These are phyloP conservation scores for Megamerina dolium DNA, from an alignment of 2,888 invertebrate species.

Conservation along the genomic window DNA sequence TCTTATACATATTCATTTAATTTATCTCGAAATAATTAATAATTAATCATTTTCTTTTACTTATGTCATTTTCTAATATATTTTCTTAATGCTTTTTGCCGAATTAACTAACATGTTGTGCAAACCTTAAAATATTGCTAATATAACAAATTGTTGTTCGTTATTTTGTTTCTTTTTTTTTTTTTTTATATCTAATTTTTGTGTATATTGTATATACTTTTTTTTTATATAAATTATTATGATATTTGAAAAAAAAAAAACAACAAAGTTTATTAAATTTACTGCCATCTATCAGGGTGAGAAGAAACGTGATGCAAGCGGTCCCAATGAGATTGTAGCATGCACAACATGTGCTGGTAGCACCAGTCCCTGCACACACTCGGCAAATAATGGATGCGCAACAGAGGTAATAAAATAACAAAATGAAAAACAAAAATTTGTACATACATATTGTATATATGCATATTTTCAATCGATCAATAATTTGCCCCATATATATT, in stretches of 20 bases:
- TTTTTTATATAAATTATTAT: too few relatives aligned
- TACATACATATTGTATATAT: too few relatives aligned
- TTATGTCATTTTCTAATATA: conserved; percentile 23
- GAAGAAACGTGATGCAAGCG: conserved; percentile 74
- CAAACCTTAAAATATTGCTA: too few relatives aligned
- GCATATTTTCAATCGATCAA: conserved; percentile 3
- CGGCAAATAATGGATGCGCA: conserved; percentile 81
- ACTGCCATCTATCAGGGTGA: conserved; percentile 60
- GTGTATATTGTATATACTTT: background rate
- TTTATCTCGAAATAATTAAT: too few relatives aligned
- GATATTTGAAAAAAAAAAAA: conserved; percentile 17
- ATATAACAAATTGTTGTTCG: conserved; percentile 11
- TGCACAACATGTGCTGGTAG: conserved; percentile 67
- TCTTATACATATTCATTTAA: too few relatives aligned
- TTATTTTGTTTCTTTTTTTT: background rate
- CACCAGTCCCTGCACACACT: conserved; percentile 71
- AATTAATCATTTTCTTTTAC: conserved; percentile 20
- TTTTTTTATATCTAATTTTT: conserved; percentile 1
- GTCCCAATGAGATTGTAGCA: conserved; percentile 75
- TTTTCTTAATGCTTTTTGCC: conserved; percentile 28
- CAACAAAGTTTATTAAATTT: conserved; percentile 38
- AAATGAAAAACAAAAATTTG: background rate
- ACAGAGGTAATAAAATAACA: conserved; percentile 61
- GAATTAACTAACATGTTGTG: too few relatives aligned
- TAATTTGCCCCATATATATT: too few relatives aligned